Evolutionary conservation across 2,888 invertebrate genomes (phyloP).

Genomic region (Loripinus fragilis): DNA sequence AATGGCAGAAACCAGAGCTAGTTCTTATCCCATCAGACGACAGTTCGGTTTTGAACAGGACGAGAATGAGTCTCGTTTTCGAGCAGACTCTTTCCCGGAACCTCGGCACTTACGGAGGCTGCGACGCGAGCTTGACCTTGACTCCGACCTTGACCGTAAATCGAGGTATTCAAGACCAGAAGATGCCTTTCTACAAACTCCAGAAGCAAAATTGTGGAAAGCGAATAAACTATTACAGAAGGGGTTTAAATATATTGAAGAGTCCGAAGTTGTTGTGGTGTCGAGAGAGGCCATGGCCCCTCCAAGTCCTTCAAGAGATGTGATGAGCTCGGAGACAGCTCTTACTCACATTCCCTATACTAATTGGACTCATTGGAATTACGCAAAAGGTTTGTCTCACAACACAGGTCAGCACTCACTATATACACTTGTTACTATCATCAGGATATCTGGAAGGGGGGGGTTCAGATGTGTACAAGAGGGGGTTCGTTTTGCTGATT

Average conservation of each 20-base stretch:
- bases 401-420: no score
- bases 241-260: conserved; percentile 24
- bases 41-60: not conserved
- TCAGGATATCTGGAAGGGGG: no score
- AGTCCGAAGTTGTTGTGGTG: conserved; percentile 17
- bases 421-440: no score
- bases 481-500: no score
- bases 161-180: conserved; percentile 31
- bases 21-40: conserved; percentile 10
- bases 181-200: conserved; percentile 35
- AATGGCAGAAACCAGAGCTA: conserved; percentile 4
- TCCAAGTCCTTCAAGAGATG: conserved; percentile 28
- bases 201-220: conserved; percentile 47
- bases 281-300: conserved; percentile 45
- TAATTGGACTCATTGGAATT: conserved; percentile 56
- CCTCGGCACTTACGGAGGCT: conserved; percentile 50
- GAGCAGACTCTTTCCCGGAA: conserved; percentile 55
- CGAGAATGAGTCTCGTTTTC: conserved; percentile 15
- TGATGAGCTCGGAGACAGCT: conserved; percentile 21
- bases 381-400: conserved; percentile 18
- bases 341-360: conserved; percentile 52
- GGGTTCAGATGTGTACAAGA: no score
- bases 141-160: conserved; percentile 49
- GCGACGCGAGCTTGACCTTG: conserved; percentile 50
- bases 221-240: conserved; percentile 30